phyloP scores from a whole-genome alignment of 37 sponge, comb jelly and placozoan genomes.

The Ephydatia muelleri region DNA sequence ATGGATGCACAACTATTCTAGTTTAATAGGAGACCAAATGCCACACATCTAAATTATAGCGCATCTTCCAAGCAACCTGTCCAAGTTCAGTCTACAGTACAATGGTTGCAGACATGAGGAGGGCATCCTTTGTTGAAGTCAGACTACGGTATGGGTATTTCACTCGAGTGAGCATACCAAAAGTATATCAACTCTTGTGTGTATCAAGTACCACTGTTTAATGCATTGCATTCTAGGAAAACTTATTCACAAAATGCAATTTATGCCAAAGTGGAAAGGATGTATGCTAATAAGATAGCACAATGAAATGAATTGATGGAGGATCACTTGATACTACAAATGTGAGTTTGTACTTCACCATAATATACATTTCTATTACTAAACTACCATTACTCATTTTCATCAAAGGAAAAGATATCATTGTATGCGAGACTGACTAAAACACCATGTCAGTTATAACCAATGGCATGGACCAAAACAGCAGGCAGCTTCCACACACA shows the following conservation, averaged over 20 bases:
- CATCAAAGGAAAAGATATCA: conserved; percentile 18
- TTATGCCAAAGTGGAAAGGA: conserved; percentile 10
- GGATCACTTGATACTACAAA: neutral
- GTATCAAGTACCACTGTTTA: neutral
- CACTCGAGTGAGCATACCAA: conserved; percentile 27
- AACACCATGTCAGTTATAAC: conserved; percentile 32
- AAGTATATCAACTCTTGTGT: conserved; percentile 1
- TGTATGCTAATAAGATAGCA: neutral
- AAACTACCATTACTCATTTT: neutral
- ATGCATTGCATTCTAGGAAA: neutral
- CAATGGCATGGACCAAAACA: conserved; percentile 59
- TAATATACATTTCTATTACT: neutral
- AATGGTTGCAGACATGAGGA: neutral
- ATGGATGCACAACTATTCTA: conserved; percentile 30
- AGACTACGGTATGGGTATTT: conserved; percentile 1
- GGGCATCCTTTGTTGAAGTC: too few species aligned
- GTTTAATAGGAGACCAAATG: conserved; percentile 21
- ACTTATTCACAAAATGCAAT: conserved; percentile 46
- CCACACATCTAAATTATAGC: conserved; percentile 1
- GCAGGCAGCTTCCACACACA: conserved; percentile 30
- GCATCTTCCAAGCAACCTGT: conserved; percentile 28
- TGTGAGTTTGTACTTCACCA: neutral
- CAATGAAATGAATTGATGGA: neutral
- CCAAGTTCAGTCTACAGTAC: conserved; percentile 10
- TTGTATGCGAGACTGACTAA: conserved; percentile 16